Evolutionary conservation across 2,797 vertebrate species (phyloP).

Genomic region (Chanos chanos): DNA sequence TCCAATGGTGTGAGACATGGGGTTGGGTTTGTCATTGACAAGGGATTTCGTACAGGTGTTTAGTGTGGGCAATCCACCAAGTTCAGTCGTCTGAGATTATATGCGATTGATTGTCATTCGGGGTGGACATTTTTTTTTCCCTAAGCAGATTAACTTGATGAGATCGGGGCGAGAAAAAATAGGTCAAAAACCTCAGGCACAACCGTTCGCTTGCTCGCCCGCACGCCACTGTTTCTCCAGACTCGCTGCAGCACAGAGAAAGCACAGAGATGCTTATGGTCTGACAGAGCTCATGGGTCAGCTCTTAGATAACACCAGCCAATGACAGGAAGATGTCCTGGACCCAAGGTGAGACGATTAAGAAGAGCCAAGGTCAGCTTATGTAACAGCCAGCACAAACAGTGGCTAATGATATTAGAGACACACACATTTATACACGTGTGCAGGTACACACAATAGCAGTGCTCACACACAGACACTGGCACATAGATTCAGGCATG

Average conservation of each 20-base stretch:
- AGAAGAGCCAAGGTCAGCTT: conserved; percentile 13
- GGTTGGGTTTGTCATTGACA: too few relatives aligned
- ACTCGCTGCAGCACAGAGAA: not conserved
- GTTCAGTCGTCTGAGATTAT: conserved; percentile 6
- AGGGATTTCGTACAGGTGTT: too few relatives aligned
- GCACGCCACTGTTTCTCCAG: not conserved
- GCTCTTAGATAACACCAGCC: conserved; percentile 27
- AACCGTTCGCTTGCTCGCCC: too few relatives aligned
- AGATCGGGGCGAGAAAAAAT: conserved; percentile 27
- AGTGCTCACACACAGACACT: too few relatives aligned
- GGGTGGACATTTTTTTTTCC: conserved; percentile 17
- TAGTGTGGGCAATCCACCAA: not conserved
- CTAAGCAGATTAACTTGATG: conserved; percentile 41
- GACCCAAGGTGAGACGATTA: conserved; percentile 29
- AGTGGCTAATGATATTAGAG: conserved; percentile 2
- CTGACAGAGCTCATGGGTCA: conserved; percentile 18
- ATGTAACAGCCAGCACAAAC: conserved; percentile 2
- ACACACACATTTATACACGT: not conserved
- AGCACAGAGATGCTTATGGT: conserved; percentile 14
- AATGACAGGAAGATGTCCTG: conserved; percentile 16
- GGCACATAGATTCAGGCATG: not conserved
- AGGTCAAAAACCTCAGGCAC: conserved; percentile 14
- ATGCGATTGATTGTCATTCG: conserved; percentile 23
- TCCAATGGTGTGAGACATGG: too few relatives aligned
- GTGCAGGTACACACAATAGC: not conserved